Evolutionary conservation across 2,113 vertebrate species (phyloP), one percentile per base, ranked within the genome.

Genomic region (Sinosuthora webbiana): DNA sequence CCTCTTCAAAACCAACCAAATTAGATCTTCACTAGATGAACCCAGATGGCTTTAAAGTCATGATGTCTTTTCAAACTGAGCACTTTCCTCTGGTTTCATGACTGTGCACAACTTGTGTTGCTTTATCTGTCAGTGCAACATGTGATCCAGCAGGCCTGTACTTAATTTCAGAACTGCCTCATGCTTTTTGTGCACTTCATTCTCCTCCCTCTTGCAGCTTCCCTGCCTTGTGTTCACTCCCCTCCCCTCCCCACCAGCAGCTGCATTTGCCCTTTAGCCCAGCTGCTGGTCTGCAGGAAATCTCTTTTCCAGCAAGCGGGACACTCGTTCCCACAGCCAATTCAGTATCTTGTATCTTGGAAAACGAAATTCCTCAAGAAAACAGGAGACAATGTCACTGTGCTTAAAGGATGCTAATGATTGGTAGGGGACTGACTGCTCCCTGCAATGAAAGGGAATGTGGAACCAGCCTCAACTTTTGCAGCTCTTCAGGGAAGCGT

Each of bases 401-500:
- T 59, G 35, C 33, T 63, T 86, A 74, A 93, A 86, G 82, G 59
- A 83, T 14, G 8, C 12, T 56, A 12, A 83, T 37, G 87, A 31
- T 4, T 50, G 63, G 78, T 35, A 20, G 63, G 93, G 91, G 89
- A 80, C 87, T 49, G 56, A 13, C 23, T 94, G 16, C 37, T 90
- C 37, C 60, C 52, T 49, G 1, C 22, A 83, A 68, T 19, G 44
- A 59, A 71, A 77, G 67, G 47, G 30, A 82, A 74, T 1, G 23
- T 9, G 3, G 71, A 96, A 80, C 53, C 50, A 35, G 31, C 64
- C 83, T 83, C 91, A 90, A 23, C 4, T 10, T 93, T 73, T 95
- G 90, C 89, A 93, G 96, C 91, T 88, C 97, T 94, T 93, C 13
- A 7, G 95, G 94, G 96, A 97, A 73, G 83, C 5, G 18, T 49